Evolutionary conservation across 2,888 invertebrate genomes (phyloP), one percentile per base, ranked within the genome.

Genomic region (Andrena bucephala): DNA sequence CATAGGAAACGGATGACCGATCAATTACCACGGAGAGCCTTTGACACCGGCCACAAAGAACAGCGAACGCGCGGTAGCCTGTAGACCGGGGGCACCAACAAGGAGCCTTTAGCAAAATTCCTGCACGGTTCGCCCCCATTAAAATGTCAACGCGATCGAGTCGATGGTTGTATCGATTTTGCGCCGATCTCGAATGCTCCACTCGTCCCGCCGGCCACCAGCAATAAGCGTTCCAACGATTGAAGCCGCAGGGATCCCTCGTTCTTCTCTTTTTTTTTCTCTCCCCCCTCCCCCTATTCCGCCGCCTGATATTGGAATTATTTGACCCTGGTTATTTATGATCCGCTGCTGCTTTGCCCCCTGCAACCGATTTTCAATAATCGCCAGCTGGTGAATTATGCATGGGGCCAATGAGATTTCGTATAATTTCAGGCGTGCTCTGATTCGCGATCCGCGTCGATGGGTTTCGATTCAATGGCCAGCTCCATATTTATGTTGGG

Each of bases 1-100:
- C 31, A 72, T 68, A 77, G 80, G 71, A 80, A 87, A 86, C 81
- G 82, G 82, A 79, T 69, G 86, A 66, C 42, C 85, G 74, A 87
- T 86, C 79, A 75, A 86, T 86, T 86, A 86, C 72, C 71, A 54
- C 59, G 76, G 72, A 54, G 67, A 68, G 76, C 73, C 82, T 87
- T 71, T 77, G 77, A 68, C 33, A 54, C 5, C 24, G 68, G 27
- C 52, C 70, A 78, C 81, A 77, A 87, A 81, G 84, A 86, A 86
- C 73, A 52, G 33, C 65, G 16, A 27, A 60, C 68, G 50, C 59
- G 16, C 33, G 24, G 24, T 16, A 33, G 2, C 65, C 13, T n/a
- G 42, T 54, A 16, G 50, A 62, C 29, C 20, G 8, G 57, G 0
- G 33, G 33, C 52, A 27, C n/a, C 3, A 36, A 52, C 72, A 66